Evolutionary conservation across 2,113 vertebrate species (phyloP).

Genomic region (Spilogale gracilis): DNA sequence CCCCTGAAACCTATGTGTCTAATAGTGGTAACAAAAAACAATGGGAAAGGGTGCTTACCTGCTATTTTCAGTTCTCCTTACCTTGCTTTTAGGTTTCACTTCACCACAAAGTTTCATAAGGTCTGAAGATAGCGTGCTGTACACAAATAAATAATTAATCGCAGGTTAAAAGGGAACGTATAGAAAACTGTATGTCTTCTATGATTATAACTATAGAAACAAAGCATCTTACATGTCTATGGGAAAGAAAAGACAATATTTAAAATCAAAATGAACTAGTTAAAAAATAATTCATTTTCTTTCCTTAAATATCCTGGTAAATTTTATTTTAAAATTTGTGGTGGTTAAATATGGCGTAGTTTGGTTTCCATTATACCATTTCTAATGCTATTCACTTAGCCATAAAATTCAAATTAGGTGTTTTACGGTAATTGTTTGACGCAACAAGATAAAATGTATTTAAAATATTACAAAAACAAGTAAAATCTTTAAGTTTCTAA

Average conservation of each 20-base stretch:
- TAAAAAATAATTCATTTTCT: constrained; percentile 3
- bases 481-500: background rate
- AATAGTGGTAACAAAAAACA: background rate
- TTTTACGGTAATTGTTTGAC: constrained; percentile 17
- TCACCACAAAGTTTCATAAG: constrained; percentile 97
- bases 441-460: background rate
- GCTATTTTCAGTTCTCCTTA: constrained; percentile 77
- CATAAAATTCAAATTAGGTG: constrained; percentile 39
- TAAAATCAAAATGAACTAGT: constrained; percentile 39
- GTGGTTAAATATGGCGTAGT: background rate
- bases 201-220: background rate
- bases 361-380: background rate
- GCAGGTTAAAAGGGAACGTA: constrained; percentile 49
- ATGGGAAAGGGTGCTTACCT: background rate
- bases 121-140: constrained; percentile 94
- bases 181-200: background rate
- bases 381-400: background rate
- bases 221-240: background rate
- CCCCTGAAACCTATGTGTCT: background rate
- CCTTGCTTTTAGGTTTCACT: constrained; percentile 95
- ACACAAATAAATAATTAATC: constrained; percentile 77
- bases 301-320: constrained; percentile 27
- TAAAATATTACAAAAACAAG: background rate
- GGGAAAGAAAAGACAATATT: background rate
- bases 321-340: constrained; percentile 41